phyloP scores from a whole-genome alignment of 1,140 invertebrate genomes.

The Orius laevigatus region DNA sequence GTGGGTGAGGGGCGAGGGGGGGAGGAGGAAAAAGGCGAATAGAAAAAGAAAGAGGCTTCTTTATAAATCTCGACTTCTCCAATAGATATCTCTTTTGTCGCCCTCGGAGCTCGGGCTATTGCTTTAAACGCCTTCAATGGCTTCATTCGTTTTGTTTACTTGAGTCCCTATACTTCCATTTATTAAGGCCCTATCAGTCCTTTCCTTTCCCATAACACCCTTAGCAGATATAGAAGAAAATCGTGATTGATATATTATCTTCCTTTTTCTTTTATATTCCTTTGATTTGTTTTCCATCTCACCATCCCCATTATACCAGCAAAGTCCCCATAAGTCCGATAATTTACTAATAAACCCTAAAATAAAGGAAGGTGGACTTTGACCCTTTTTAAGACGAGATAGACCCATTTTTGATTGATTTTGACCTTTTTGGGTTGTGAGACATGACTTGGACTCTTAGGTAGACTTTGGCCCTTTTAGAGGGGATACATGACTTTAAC shows the following conservation, averaged over 20 bases:
- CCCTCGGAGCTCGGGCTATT: neutral
- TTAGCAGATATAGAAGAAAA: conserved; percentile 3
- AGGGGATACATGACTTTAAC: too few relatives aligned
- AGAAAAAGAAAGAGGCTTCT: conserved; percentile 1
- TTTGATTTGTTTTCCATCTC: neutral
- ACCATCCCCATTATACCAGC: too few relatives aligned
- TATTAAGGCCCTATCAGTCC: conserved; percentile 8
- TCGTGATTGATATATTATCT: conserved; percentile 7
- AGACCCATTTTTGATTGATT: too few relatives aligned
- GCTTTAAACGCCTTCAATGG: conserved; percentile 10
- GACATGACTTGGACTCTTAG: too few relatives aligned
- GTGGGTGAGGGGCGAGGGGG: neutral
- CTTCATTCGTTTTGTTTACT: conserved; percentile 11
- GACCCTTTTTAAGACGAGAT: too few relatives aligned
- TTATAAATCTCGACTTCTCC: conserved; percentile 5
- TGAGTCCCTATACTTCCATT: conserved; percentile 8
- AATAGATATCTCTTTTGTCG: conserved; percentile 10
- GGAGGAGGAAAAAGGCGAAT: neutral
- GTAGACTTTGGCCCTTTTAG: too few relatives aligned
- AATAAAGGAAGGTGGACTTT: too few relatives aligned
- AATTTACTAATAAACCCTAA: too few relatives aligned
- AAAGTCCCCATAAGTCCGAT: too few relatives aligned
- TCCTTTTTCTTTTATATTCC: neutral
- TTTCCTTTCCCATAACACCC: conserved; percentile 1
- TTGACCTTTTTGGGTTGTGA: too few relatives aligned